Base-by-base conservation (phyloP, 2,797 vertebrate genomes). In the Loriculus beryllinus region DNA sequence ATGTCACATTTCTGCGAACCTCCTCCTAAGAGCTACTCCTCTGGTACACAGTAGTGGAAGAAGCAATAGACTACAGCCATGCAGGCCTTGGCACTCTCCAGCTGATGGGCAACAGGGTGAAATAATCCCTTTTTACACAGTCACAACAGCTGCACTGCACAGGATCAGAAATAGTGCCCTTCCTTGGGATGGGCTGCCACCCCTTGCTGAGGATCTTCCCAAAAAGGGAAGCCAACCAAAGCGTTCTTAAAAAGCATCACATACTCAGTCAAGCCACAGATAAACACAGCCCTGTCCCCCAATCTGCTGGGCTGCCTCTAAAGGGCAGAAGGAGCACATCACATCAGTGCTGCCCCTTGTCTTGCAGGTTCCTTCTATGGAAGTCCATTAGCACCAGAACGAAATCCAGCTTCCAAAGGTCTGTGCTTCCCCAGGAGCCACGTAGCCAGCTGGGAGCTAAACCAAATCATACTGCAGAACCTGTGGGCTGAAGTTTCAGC, bases 61-160 rank as follows among this genome's bases (percentile, higher is more conserved):
- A 59, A 28, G 13, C 3, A 4, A 40, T 0, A 33, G n/a, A 14
- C 29, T 9, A 17, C 15, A 23, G 33, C 20, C 56, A 59, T 0
- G 0, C 0, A 39, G 5, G 62, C 28, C n/a, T 62, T 39, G 62
- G 25, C n/a, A 37, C 42, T 78, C 43, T 59, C 16, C 80, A 39
- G n/a, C 40, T 56, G 72, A 49, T 18, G 78, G 33, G 39, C 45
- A 57, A 28, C 4, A 15, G 29, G 23, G 11, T 31, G 26, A 92
- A 37, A 10, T 16, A 40, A 71, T 14, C 35, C 69, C 20, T 8
- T 35, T 25, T 14, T 33, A 35, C 21, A 13, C 10, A 39, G 63
- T 1, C 3, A 1, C 56, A 77, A 7, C n/a, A 54, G 71, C 68
- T 56, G 51, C 43, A 42, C 3, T 33, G 40, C 39, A 31, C 31